These are phyloP conservation scores for Caenorhabditis sp. DNA, from an alignment of 2,888 invertebrate species.

Conservation along the genomic window DNA sequence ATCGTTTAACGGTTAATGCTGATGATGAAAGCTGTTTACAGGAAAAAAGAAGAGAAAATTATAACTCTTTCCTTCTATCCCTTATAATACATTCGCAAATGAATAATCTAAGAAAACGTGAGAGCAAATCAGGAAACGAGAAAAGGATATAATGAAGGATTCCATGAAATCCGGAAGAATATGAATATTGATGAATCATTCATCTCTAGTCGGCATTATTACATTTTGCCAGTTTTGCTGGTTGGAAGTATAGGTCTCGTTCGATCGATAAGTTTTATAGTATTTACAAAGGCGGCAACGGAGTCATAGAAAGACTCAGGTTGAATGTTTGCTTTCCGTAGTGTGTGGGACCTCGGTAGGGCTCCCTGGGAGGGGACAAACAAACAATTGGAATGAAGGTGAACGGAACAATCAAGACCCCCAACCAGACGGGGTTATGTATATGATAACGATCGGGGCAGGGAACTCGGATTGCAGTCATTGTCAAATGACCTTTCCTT, in stretches of 20 bases:
- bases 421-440: constrained; percentile 24
- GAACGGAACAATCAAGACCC: constrained; percentile 39
- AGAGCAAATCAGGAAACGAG: constrained; percentile 28
- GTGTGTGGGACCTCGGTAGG: constrained; percentile 53
- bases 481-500: constrained; percentile 60
- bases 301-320: constrained; percentile 53
- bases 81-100: constrained; percentile 27
- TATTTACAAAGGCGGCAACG: constrained; percentile 58
- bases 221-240: not conserved
- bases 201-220: constrained; percentile 16
- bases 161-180: too few species aligned
- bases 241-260: constrained; percentile 25
- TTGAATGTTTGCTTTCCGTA: constrained; percentile 61
- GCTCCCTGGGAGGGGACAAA: constrained; percentile 29
- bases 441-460: constrained; percentile 57
- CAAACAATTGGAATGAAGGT: constrained; percentile 39
- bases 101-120: constrained; percentile 42
- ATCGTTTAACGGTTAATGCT: not conserved
- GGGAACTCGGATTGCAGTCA: constrained; percentile 57
- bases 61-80: not conserved
- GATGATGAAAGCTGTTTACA: constrained; percentile 12
- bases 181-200: constrained; percentile 46
- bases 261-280: constrained; percentile 52
- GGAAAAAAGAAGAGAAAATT: constrained; percentile 9
- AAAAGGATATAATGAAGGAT: not conserved